These are phyloP conservation scores for Ashinkailepas kermadecensis DNA, from an alignment of 2,888 invertebrate species.

Conservation along the genomic window DNA sequence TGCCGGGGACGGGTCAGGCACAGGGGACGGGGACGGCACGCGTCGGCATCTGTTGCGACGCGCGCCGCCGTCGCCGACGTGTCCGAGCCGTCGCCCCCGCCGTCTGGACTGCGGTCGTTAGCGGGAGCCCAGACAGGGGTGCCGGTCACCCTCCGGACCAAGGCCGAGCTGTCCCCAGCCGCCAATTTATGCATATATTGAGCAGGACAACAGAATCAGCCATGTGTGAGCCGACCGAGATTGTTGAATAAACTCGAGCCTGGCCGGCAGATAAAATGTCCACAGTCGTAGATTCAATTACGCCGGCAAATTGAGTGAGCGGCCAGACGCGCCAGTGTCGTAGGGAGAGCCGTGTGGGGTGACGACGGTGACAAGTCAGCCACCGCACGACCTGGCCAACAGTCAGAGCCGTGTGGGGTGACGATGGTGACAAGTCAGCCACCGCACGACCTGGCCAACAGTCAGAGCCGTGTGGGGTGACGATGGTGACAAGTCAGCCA, in stretches of 20 bases:
- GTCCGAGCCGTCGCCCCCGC: not conserved
- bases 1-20: not conserved
- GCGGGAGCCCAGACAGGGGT: not conserved
- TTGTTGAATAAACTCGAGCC: conserved; percentile 15
- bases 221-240: not conserved
- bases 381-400: too few relatives aligned
- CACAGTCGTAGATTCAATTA: conserved; percentile 20
- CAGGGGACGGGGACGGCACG: not conserved
- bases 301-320: conserved; percentile 13
- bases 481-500: too few relatives aligned
- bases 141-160: not conserved
- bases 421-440: too few relatives aligned
- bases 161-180: not conserved
- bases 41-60: not conserved
- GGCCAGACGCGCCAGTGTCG: not conserved
- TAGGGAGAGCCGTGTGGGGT: too few relatives aligned
- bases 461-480: too few relatives aligned
- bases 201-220: conserved; percentile 12
- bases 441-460: too few relatives aligned
- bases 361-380: too few relatives aligned
- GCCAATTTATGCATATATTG: conserved; percentile 18
- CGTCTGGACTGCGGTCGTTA: conserved; percentile 10
- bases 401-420: too few relatives aligned
- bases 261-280: conserved; percentile 16
- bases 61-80: not conserved